These are phyloP conservation scores for Scaptomyza tumidula DNA, from an alignment of 2,888 invertebrate genomes.

Conservation along the genomic window DNA sequence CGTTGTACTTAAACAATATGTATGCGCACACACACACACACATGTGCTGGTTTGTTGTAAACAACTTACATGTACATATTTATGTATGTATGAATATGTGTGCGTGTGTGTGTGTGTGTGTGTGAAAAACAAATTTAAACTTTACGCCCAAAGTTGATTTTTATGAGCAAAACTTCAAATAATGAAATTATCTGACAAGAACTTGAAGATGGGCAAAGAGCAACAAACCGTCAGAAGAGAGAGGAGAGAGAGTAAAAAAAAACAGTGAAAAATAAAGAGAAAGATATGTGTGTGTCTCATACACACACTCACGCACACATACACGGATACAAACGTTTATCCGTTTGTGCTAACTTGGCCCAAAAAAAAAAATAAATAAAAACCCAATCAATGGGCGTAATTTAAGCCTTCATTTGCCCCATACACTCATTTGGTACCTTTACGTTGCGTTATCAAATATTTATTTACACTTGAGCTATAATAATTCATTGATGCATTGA, in stretches of 20 bases:
- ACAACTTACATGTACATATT: conserved; percentile 39
- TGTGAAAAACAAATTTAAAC: conserved; percentile 77
- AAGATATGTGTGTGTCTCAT: conserved; percentile 6
- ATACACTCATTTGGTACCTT: conserved; percentile 29
- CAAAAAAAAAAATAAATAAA: neutral
- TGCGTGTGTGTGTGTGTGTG: conserved; percentile 30
- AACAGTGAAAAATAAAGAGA: conserved; percentile 5
- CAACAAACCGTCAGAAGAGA: neutral
- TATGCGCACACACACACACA: conserved; percentile 36
- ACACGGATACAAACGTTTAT: conserved; percentile 47
- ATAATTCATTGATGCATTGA: conserved; percentile 76
- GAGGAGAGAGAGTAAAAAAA: neutral
- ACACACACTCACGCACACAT: neutral
- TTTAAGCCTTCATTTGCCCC: conserved; percentile 56
- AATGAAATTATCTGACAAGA: conserved; percentile 77
- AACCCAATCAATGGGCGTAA: conserved; percentile 66
- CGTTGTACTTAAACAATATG: conserved; percentile 74
- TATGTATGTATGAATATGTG: conserved; percentile 21
- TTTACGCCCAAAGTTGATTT: conserved; percentile 76
- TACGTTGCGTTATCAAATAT: conserved; percentile 66
- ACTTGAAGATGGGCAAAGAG: conserved; percentile 63
- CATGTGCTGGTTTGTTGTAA: conserved; percentile 52
- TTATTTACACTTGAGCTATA: conserved; percentile 75
- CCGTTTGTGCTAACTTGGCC: conserved; percentile 43
- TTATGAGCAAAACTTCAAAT: conserved; percentile 76